Percentiles rank a stretch among this genome's conserved stretches.
These are phyloP conservation scores for Nephrotoma appendiculata DNA, from an alignment of 2,888 invertebrate species.

Conservation along the genomic window DNA sequence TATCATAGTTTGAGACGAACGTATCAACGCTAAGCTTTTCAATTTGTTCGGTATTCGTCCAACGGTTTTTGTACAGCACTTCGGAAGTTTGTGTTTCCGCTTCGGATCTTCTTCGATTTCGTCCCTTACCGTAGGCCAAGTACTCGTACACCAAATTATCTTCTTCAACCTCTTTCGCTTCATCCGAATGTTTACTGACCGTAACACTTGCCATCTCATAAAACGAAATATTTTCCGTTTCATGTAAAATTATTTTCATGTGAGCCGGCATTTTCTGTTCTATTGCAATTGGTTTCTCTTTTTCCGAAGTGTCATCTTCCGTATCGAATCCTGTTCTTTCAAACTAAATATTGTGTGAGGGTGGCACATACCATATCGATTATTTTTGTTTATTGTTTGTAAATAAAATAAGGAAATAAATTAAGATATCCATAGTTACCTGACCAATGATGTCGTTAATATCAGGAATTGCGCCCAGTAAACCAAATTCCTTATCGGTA, in stretches of 20 bases:
- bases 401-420: background rate
- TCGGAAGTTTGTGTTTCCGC: conserved; percentile 55
- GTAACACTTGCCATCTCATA: conserved; percentile 50
- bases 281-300: background rate
- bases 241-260: conserved; percentile 46
- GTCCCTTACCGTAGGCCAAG: conserved; percentile 50
- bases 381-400: background rate
- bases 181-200: conserved; percentile 41
- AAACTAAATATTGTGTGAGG: background rate
- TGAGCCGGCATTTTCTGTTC: conserved; percentile 32
- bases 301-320: background rate
- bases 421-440: background rate
- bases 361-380: background rate
- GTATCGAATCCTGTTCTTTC: background rate
- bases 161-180: conserved; percentile 40
- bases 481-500: background rate
- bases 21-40: conserved; percentile 40
- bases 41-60: conserved; percentile 42
- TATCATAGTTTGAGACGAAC: conserved; percentile 63
- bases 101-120: conserved; percentile 47
- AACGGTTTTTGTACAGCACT: conserved; percentile 45
- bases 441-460: background rate
- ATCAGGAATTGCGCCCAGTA: background rate
- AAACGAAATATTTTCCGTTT: conserved; percentile 48
- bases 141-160: conserved; percentile 53